Percentiles rank a stretch among this genome's conserved stretches.
phyloP scores from a whole-genome alignment of 2,113 vertebrate genomes.

The Cichladusa arquata region DNA sequence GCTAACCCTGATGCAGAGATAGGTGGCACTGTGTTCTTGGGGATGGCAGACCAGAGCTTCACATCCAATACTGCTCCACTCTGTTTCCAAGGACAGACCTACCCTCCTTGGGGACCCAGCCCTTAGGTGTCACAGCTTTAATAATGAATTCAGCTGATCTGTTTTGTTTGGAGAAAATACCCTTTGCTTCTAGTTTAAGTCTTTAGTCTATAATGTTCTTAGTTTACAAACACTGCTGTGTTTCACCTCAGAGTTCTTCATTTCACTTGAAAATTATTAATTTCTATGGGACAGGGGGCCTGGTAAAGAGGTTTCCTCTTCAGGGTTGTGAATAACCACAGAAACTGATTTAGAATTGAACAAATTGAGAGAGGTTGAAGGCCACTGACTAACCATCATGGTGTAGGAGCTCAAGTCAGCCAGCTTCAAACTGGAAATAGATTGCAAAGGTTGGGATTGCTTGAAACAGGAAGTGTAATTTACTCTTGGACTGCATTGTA shows the following conservation, averaged over 20 bases:
- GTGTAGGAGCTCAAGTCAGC: background rate
- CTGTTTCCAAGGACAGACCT: background rate
- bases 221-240: background rate
- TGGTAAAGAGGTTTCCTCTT: background rate
- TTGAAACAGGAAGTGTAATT: background rate
- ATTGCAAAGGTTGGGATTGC: background rate
- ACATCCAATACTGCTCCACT: fast-evolving
- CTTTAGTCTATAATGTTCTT: background rate
- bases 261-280: background rate
- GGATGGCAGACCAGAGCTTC: background rate
- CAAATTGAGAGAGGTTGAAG: background rate
- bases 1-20: background rate
- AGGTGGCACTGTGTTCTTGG: conserved; percentile 35
- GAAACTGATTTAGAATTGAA: background rate
- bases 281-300: background rate
- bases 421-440: background rate
- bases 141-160: background rate
- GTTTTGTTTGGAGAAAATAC: background rate
- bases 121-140: background rate
- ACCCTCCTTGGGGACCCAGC: background rate
- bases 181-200: background rate
- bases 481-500: background rate
- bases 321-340: background rate
- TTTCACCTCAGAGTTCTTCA: background rate
- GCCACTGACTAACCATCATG: background rate